Base-by-base conservation (phyloP, 2,888 invertebrate genomes). In the Melieria picta region DNA sequence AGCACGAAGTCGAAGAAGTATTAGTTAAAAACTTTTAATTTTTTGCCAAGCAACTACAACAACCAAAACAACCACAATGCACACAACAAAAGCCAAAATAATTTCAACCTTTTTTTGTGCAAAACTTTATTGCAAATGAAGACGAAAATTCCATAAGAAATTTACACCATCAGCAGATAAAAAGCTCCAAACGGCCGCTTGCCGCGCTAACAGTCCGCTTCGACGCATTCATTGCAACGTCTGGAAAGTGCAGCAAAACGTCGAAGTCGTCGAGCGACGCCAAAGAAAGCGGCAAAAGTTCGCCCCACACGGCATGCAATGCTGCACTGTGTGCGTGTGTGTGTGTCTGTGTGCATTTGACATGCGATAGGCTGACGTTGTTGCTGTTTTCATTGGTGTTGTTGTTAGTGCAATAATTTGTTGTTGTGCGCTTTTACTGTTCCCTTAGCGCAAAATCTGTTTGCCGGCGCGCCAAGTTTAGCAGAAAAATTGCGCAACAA, bases 101-200 rank as follows among this genome's bases (percentile, higher is more conserved):
- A 30, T 30, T 30, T 30, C 30, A 2, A 30, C 3, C 30, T 30
- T 30, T 30, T 30, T 30, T 30, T 30, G 30, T 30, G 30, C 30
- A 30, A 30, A 30, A 30, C 30, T 30, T 30, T 30, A 30, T 30
- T 30, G 30, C 30, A 30, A 30, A 30, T 30, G 30, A 30, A 30
- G 13, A 13, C 4, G 10, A n/a, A 9, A 67, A 48, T 11, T 58
- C 52, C 50, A 45, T 60, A 71, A 71, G 74, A 74, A 74, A 74
- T 71, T 74, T 69, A 71, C 74, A 74, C 69, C 71, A 66, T 69
- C 74, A 71, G 71, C 71, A 71, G 16, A 52, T 63, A 16, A 48
- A 61, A 9, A 64, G 45, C 52, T 56, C 68, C 60, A 16, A 9
- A 46, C 50, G 16, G 56, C 48, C 66, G 47, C 43, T 63, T 30